Base-by-base conservation (phyloP, 2,888 invertebrate genomes). In the Cartodere bifasciata region DNA sequence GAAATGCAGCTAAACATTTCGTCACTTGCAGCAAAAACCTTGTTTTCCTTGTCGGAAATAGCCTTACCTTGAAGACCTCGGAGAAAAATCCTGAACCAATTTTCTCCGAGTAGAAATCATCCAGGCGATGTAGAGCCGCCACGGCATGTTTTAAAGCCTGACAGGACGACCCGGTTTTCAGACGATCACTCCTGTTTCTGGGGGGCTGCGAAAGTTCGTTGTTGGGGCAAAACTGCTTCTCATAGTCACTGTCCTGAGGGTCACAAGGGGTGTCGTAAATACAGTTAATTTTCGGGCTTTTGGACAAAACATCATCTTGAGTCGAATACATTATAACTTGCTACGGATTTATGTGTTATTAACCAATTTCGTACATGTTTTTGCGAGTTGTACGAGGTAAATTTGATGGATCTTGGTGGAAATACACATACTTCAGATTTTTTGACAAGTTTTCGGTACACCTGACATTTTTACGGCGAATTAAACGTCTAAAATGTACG, bases 41-140 rank as follows among this genome's bases (percentile, higher is more conserved):
- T n/a, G n/a, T n/a, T n/a, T n/a, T n/a, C n/a, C n/a, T n/a, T n/a
- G n/a, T n/a, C 24, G 12, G 12, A 6, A 23, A 23, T 23, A 23
- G 9, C 62, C 74, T 70, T 66, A 94, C 95, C 84, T 94, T 94
- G 65, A 85, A 94, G 39, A 95, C 94, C 67, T 92, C 90, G 3
- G 94, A 94, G 68, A 94, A 95, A 66, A 95, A 95, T 41, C 95
- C 95, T 29, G 80, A 71, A 27, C 94, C 95, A 51, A 95, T 86
- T 64, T 86, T 86, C 63, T 91, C 91, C 57, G 82, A 74, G 44
- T 77, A 70, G 63, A 95, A 94, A 68, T 95, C 94, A 63, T 94
- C 92, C 45, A 91, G 75, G 24, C 91, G 77, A 56, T 90, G 86
- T 31, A 95, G 69, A 23, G 86, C 84, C 28, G 90, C 84, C 32